Evolutionary conservation across 2,113 vertebrate genomes (phyloP).

Genomic region (Tyto alba): DNA sequence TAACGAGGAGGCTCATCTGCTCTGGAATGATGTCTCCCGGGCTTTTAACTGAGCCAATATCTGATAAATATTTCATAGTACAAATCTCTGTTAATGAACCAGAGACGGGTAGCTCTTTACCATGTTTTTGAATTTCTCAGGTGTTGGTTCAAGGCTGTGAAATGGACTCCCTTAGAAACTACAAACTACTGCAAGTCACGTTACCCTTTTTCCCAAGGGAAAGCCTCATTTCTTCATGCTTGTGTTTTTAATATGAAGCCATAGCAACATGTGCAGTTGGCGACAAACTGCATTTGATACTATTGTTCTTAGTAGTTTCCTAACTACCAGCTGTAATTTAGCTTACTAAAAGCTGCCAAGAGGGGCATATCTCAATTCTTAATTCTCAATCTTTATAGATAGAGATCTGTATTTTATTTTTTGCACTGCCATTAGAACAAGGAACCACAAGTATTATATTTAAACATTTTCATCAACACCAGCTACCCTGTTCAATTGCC

Average conservation of each 20-base stretch:
- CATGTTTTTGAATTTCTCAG: not conserved
- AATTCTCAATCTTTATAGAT: not conserved
- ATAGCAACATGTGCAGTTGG: not conserved
- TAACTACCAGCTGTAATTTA: not conserved
- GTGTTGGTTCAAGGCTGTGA: not conserved
- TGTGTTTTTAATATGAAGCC: not conserved
- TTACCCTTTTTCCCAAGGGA: not conserved
- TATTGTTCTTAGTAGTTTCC: not conserved
- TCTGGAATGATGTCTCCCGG: not conserved
- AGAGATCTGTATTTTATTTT: not conserved
- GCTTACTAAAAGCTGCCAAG: not conserved
- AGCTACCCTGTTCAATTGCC: not conserved
- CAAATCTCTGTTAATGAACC: not conserved
- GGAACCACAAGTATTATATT: not conserved
- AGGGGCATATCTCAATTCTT: not conserved
- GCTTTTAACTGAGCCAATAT: not conserved
- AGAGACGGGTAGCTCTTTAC: not conserved
- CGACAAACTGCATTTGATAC: not conserved
- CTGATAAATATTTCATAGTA: slow-evolving; percentile 25
- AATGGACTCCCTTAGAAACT: not conserved
- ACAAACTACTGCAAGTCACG: not conserved
- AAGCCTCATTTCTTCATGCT: not conserved
- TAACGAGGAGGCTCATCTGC: not conserved
- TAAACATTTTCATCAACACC: not conserved
- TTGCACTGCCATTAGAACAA: not conserved